A percentile compares a stretch with the other conserved stretches of the same genome.
phyloP scores from a whole-genome alignment of 2,113 vertebrate species.

The rat (Rattus norvegicus) region DNA sequence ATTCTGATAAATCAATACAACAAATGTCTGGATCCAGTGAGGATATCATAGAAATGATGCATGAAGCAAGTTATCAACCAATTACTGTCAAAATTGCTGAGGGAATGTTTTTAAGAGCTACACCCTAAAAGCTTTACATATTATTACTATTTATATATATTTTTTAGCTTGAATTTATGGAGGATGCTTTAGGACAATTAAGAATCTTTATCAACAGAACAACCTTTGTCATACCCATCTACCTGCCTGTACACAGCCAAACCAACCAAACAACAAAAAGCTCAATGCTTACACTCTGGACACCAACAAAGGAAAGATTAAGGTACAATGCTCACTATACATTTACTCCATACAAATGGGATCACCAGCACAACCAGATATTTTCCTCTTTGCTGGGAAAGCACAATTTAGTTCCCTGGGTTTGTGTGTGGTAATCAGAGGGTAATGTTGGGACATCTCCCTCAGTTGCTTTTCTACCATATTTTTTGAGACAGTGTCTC shows the following conservation, averaged over 20 bases:
- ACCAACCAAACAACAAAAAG: background rate
- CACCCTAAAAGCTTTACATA: background rate
- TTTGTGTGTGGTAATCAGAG: background rate
- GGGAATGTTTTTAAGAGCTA: constrained; percentile 28
- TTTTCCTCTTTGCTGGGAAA: constrained; percentile 23
- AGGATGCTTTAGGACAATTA: constrained; percentile 29
- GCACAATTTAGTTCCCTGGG: background rate
- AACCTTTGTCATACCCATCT: background rate
- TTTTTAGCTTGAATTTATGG: background rate
- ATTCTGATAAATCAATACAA: constrained; percentile 34
- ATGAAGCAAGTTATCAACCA: background rate
- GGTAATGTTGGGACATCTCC: too few relatives aligned
- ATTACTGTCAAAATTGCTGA: background rate
- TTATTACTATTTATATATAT: too few relatives aligned
- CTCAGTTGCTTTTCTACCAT: background rate
- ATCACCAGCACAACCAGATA: background rate
- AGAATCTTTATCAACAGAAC: background rate
- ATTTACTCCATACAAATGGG: background rate
- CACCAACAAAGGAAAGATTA: background rate
- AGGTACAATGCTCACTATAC: background rate
- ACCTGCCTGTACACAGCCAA: background rate
- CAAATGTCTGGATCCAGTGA: background rate
- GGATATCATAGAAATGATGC: background rate
- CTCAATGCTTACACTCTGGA: background rate
- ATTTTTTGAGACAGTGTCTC: background rate